A percentile compares a stretch with the other conserved stretches of the same genome.
phyloP scores from a whole-genome alignment of 2,113 vertebrate species.

The Puffinus mauretanicus region DNA sequence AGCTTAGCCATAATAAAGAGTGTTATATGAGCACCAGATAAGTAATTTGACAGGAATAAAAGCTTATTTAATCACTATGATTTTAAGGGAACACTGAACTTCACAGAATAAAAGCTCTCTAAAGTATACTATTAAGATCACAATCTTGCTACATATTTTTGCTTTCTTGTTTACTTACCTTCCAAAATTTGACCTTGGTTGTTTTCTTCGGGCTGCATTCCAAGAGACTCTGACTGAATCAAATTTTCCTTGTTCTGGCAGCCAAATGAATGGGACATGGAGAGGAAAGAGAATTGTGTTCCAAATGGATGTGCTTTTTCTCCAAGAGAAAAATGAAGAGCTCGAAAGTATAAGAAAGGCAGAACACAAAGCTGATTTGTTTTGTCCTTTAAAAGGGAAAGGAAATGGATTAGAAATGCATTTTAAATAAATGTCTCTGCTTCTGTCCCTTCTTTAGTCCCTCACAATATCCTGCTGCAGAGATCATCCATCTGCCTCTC shows the following conservation, averaged over 20 bases:
- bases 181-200: conserved; percentile 28
- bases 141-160: background rate
- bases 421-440: background rate
- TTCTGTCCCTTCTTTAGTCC: background rate
- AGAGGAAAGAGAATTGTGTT: background rate
- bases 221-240: background rate
- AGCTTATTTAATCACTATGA: background rate
- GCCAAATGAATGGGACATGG: background rate
- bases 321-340: background rate
- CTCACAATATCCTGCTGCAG: background rate
- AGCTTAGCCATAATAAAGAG: background rate
- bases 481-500: background rate
- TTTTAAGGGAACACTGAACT: background rate
- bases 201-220: conserved; percentile 50
- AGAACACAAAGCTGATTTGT: background rate
- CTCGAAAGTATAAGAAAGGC: background rate
- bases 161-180: conserved; percentile 30
- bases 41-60: background rate
- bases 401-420: background rate
- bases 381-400: background rate
- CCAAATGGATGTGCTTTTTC: background rate
- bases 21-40: background rate
- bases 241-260: background rate
- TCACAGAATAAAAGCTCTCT: background rate
- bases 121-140: background rate